Evolutionary conservation across 2,113 vertebrate genomes (phyloP), one percentile per base, ranked within the genome.

Genomic region (Ellobius talpinus): DNA sequence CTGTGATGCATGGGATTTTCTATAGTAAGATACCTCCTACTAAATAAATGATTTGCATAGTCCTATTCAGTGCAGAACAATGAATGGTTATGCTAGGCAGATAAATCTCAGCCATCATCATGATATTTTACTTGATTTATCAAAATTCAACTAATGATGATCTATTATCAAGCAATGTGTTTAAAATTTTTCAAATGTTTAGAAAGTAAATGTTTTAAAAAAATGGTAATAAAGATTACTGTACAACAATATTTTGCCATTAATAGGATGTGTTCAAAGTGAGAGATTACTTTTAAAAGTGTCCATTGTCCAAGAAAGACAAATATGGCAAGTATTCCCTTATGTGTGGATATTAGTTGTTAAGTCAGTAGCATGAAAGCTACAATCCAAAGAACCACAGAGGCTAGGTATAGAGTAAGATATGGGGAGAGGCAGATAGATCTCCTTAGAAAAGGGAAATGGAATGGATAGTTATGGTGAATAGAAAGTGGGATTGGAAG

Each of bases 201-300:
- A 55, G 77, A 87, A 90, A 95, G 63, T 86, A 21, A 21, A 70
- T 79, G 26, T 52, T 39, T 6, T 95, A 5, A 55, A 94, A 85
- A 85, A 7, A 4, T 76, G 55, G 7, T 78, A 94, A 0, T 78
- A 74, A 70, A 95, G 73, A 42, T 26, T 76, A 21, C 5, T 66
- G 92, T 29, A 65, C 12, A 87, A 68, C 1, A 47, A 14, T 74
- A 84, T 87, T 4, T 81, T 66, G 8, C 82, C 77, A 90, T n/a
- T 68, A 7, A 21, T 7, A 90, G 1, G 1, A n/a, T 45, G 7
- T 74, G 19, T 11, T 4, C 23, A 94, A 52, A 14, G 72, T 52
- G 19, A 84, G 0, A 89, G 50, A 93, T 24, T 52, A 88, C 94
- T 58, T 39, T 82, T 26, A 9, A 50, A 4, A 63, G 73, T 84